Conservation (phyloP, 2,113 vertebrate species). For the Ifrita kowaldi region DNA sequence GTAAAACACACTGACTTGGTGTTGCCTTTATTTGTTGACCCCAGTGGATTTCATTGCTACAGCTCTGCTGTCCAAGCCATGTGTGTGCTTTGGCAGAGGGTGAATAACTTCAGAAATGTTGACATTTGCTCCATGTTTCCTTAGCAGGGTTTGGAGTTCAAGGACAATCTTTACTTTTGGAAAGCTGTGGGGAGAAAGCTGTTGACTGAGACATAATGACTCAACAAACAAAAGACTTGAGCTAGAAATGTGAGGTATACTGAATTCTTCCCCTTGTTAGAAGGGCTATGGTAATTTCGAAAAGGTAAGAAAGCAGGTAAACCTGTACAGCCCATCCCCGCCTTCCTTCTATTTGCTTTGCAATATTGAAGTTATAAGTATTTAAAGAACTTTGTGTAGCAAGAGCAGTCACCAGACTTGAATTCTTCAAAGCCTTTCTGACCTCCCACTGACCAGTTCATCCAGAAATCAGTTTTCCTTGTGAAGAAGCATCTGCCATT, state of each 20-base stretch:
- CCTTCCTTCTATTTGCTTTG: constrained; percentile 21
- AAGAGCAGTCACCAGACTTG: background rate
- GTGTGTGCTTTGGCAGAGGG: constrained; percentile 1
- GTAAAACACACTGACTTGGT: background rate
- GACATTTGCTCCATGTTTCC: background rate
- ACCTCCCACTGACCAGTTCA: background rate
- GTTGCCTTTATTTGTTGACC: constrained; percentile 16
- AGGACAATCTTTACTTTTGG: background rate
- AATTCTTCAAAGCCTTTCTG: background rate
- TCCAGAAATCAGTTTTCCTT: background rate
- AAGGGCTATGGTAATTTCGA: background rate
- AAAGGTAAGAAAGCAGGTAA: background rate
- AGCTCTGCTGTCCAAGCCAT: background rate
- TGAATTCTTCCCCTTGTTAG: background rate
- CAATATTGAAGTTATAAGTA: background rate
- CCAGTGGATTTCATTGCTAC: constrained; percentile 4
- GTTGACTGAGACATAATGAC: background rate
- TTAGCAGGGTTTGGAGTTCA: background rate
- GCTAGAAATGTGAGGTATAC: background rate
- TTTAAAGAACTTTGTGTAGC: background rate
- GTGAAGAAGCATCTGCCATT: background rate
- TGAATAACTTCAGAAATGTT: constrained; percentile 35
- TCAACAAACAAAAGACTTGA: background rate
- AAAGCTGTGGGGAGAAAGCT: background rate
- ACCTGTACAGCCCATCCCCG: background rate